Conservation (phyloP, 2,797 vertebrate genomes). For the Malurus splendens region DNA sequence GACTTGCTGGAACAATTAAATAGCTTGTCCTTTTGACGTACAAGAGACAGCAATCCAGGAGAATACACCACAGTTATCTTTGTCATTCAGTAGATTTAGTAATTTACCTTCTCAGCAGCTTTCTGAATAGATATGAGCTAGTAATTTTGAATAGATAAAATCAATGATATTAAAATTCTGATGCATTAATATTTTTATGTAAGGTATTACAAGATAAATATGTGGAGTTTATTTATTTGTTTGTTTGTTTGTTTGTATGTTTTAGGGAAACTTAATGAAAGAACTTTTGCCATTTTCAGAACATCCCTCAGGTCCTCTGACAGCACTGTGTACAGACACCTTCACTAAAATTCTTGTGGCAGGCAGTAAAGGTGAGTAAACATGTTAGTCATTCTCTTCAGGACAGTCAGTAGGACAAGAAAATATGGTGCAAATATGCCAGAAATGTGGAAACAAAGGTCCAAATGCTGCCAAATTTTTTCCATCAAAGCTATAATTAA, state of each 20-base stretch:
- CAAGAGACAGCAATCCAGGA: not conserved
- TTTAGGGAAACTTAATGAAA: constrained; percentile 66
- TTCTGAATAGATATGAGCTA: not conserved
- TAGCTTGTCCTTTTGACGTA: not conserved
- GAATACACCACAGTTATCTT: not conserved
- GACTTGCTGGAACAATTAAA: not conserved
- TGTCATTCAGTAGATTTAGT: not conserved
- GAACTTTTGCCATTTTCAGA: constrained; percentile 67
- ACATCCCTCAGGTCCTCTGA: constrained; percentile 63
- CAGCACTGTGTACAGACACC: constrained; percentile 35
- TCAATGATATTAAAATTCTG: not conserved
- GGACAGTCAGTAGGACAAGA: not conserved
- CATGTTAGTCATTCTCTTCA: not conserved
- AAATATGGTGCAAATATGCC: not conserved
- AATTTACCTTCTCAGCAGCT: not conserved
- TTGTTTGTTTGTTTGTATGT: not conserved
- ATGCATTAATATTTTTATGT: not conserved
- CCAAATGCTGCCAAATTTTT: not conserved
- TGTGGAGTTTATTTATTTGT: not conserved
- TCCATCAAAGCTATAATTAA: not conserved
- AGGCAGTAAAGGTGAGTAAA: constrained; percentile 63
- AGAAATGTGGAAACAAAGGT: not conserved
- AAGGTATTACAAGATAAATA: not conserved
- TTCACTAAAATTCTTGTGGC: constrained; percentile 52
- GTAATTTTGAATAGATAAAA: not conserved